Evolutionary conservation across 2,888 invertebrate genomes (phyloP).

Genomic region (Acronicta alni): DNA sequence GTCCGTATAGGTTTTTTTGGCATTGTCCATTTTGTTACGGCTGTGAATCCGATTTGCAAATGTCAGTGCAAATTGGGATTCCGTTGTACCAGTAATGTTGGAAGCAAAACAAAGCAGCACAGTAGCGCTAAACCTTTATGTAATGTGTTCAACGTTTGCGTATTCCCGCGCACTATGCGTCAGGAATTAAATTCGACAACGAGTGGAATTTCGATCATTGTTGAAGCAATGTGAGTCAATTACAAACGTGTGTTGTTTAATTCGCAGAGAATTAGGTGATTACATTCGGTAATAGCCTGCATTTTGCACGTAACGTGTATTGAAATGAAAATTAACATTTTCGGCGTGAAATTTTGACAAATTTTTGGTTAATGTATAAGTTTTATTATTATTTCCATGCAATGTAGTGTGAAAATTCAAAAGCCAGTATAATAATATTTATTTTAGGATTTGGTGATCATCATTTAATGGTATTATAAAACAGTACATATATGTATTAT

Average conservation of each 20-base stretch:
- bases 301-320: not conserved
- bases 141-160: constrained; percentile 34
- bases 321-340: not conserved
- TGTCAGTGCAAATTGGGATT: constrained; percentile 54
- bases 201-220: constrained; percentile 39
- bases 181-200: constrained; percentile 54
- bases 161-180: constrained; percentile 35
- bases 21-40: constrained; percentile 20
- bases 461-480: not conserved
- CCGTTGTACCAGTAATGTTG: constrained; percentile 35
- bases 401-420: too few relatives aligned
- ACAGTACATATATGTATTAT: too few relatives aligned
- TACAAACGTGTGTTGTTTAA: constrained; percentile 21
- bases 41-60: constrained; percentile 45
- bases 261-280: constrained; percentile 13
- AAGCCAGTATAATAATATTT: not conserved
- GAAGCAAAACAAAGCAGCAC: constrained; percentile 28
- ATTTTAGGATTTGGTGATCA: not conserved
- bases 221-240: constrained; percentile 37
- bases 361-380: too few relatives aligned
- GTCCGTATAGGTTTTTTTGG: not conserved
- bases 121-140: constrained; percentile 41
- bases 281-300: not conserved
- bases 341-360: not conserved
- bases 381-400: too few relatives aligned